A percentile compares a stretch with the other conserved stretches of the same genome.
These are phyloP conservation scores for Caradrina kadenii DNA, from an alignment of 2,888 invertebrate species.

Conservation along the genomic window DNA sequence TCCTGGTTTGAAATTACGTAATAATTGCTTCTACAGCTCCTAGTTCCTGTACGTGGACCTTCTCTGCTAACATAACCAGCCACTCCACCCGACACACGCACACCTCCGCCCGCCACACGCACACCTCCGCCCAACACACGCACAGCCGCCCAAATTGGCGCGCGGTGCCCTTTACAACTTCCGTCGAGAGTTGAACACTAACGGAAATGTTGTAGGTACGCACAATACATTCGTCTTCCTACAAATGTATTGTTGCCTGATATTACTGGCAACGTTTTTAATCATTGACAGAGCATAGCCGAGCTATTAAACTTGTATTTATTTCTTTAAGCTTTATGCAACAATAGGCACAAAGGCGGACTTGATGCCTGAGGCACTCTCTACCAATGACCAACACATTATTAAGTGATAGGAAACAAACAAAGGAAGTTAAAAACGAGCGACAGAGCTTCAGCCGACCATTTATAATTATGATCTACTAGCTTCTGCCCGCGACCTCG, in stretches of 20 bases:
- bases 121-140: slow-evolving; percentile 10
- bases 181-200: slow-evolving; percentile 41
- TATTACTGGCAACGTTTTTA: background rate
- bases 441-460: background rate
- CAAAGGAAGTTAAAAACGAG: background rate
- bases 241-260: slow-evolving; percentile 15
- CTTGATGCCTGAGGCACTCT: no score
- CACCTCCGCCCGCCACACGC: slow-evolving; percentile 11
- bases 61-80: background rate
- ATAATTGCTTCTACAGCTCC: no score
- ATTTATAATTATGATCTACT: no score
- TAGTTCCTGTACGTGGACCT: background rate
- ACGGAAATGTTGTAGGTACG: slow-evolving; percentile 35
- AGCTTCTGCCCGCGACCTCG: no score
- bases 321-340: no score
- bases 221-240: slow-evolving; percentile 28
- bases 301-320: background rate
- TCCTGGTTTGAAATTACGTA: no score
- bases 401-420: background rate
- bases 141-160: slow-evolving; percentile 18
- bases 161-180: slow-evolving; percentile 45
- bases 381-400: no score
- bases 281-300: background rate
- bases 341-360: no score
- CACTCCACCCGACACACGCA: background rate